Evolutionary conservation across 2,113 vertebrate species (phyloP), one percentile per base, ranked within the genome.

Genomic region (Butorides virescens): DNA sequence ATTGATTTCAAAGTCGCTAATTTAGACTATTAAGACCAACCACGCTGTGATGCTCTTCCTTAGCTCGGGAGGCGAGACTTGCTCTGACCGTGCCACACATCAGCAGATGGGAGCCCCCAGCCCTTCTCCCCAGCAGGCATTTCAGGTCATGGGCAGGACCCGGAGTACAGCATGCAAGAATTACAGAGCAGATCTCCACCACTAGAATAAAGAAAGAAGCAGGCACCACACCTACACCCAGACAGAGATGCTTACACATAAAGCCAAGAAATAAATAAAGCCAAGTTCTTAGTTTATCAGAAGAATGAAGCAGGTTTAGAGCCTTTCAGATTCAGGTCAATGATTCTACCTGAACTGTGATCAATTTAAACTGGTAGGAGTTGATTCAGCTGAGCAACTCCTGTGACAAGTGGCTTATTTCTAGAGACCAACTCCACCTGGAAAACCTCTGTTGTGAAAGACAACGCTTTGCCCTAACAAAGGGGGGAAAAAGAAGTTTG

Each of bases 71-170:
- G 21, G 5, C 5, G 8, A 10, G 34, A 32, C 3, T 36, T 39
- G 37, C 25, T 55, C 29, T 72, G 58, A 34, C 19, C 2, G 1
- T 42, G 10, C 9, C 32, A 37, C 0, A 2, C 11, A n/a, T 22
- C 25, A 1, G 5, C 61, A 34, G 44, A 42, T 2, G 0, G 5
- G 58, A 83, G 66, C 17, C 47, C 39, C n/a, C 23, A 56, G 2
- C 11, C 0, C 0, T 11, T 65, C 29, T 29, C 49, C 58, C 53
- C 30, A 53, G 30, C 6, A 15, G 16, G 23, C 17, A 10, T 34
- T 59, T 21, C 42, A 34, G 49, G 15, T 13, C 5, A 5, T 27
- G 13, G 0, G 9, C 30, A 66, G 50, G 42, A 30, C n/a, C 3
- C 14, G 39, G 36, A 66, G 56, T 44, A 27, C 30, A 21, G 13